Evolutionary conservation across 2,113 vertebrate species (phyloP).

Genomic region (Anolis sagrei): DNA sequence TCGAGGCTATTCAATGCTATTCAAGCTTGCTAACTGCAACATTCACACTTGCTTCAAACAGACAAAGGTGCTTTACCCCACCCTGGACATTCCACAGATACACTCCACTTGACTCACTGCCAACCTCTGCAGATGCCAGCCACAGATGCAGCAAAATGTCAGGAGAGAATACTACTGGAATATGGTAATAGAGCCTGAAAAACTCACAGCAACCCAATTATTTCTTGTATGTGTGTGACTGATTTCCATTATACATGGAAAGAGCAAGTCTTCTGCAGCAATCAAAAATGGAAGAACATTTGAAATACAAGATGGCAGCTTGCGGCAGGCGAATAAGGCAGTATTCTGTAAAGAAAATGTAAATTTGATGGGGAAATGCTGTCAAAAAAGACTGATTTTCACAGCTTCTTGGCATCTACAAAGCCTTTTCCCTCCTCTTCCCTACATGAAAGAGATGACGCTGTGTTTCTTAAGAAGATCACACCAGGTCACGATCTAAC

Average conservation of each 20-base stretch:
- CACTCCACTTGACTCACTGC: no score
- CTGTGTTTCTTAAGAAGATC: background rate
- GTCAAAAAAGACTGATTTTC: conserved; percentile 4
- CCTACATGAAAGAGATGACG: background rate
- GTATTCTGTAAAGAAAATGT: background rate
- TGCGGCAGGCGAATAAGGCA: background rate
- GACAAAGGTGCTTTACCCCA: no score
- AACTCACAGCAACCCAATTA: no score
- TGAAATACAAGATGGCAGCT: background rate
- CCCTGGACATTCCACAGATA: no score
- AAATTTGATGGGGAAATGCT: conserved; percentile 17
- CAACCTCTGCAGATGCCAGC: no score
- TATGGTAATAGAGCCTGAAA: no score
- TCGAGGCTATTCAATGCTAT: no score
- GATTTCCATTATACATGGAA: background rate
- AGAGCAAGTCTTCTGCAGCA: no score
- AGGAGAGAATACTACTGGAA: no score
- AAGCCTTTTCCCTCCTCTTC: background rate
- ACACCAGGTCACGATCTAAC: background rate
- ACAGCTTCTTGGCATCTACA: background rate
- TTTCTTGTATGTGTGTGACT: background rate
- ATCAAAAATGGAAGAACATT: background rate
- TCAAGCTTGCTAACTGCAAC: no score
- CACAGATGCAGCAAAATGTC: no score
- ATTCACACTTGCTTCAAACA: no score